Conservation (phyloP, 1,140 invertebrate species). For the Drosophila tristis region DNA sequence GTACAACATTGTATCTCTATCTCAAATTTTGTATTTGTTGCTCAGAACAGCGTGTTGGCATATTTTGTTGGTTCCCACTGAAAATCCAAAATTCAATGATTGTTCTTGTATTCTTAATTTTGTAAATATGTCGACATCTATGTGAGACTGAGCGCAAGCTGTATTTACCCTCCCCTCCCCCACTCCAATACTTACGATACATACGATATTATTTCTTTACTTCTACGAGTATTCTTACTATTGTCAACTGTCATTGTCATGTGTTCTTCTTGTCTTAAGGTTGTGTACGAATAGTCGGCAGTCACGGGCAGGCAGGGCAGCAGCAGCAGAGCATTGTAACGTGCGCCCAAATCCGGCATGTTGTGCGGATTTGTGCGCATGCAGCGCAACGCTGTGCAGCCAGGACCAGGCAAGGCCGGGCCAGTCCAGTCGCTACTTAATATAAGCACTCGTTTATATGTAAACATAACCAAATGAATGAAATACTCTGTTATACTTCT, state of each 20-base stretch:
- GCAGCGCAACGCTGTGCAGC: constrained; percentile 28
- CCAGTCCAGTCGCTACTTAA: constrained; percentile 58
- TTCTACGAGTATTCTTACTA: constrained; percentile 31
- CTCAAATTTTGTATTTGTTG: constrained; percentile 61
- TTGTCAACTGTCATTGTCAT: constrained; percentile 29
- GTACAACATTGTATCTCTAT: constrained; percentile 43
- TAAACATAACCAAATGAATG: constrained; percentile 53
- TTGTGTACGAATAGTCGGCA: constrained; percentile 22
- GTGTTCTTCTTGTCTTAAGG: constrained; percentile 45
- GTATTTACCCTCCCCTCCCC: constrained; percentile 19
- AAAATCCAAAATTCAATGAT: constrained; percentile 53
- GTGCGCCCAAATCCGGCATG: constrained; percentile 75
- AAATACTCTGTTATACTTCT: constrained; percentile 53
- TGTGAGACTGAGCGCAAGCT: constrained; percentile 62
- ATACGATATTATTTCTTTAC: constrained; percentile 35
- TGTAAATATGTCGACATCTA: constrained; percentile 80
- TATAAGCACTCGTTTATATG: constrained; percentile 75
- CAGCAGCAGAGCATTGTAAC: constrained; percentile 61
- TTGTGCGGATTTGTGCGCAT: constrained; percentile 75
- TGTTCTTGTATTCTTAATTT: constrained; percentile 72
- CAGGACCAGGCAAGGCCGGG: constrained; percentile 42
- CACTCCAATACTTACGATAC: constrained; percentile 23
- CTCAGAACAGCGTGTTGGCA: constrained; percentile 72
- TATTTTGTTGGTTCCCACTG: constrained; percentile 60
- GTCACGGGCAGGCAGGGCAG: constrained; percentile 54